Conservation (phyloP, 2,113 vertebrate species). For the Mellivora capensis region DNA sequence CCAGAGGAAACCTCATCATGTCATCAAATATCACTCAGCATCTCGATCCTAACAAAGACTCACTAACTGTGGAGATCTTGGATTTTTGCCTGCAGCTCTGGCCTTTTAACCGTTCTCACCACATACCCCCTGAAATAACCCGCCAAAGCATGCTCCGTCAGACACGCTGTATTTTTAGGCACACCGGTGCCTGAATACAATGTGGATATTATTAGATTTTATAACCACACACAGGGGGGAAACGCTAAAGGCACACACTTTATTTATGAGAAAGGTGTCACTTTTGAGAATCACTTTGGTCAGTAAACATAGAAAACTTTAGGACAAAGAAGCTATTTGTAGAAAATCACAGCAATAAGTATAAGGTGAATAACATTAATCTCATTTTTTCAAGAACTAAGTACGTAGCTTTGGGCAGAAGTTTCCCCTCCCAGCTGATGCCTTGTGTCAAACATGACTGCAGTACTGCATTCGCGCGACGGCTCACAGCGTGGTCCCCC, state of each 20-base stretch:
- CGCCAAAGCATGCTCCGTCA: accelerated
- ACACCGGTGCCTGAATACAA: not conserved
- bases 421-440: accelerated
- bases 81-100: not conserved
- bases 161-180: not conserved
- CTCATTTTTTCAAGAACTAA: not conserved
- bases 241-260: not conserved
- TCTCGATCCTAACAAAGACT: too few relatives aligned
- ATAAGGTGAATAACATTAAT: not conserved
- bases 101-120: not conserved
- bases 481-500: not conserved
- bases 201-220: not conserved
- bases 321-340: too few relatives aligned
- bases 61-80: too few relatives aligned
- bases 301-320: not conserved
- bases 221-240: not conserved
- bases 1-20: not conserved
- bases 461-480: accelerated
- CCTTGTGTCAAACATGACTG: not conserved
- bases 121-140: too few relatives aligned
- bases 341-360: not conserved
- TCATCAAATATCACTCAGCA: not conserved
- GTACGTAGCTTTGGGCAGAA: not conserved
- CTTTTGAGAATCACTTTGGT: not conserved
- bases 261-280: not conserved